Base-by-base conservation (phyloP, 2,888 invertebrate genomes). In the Entomobrya proxima region DNA sequence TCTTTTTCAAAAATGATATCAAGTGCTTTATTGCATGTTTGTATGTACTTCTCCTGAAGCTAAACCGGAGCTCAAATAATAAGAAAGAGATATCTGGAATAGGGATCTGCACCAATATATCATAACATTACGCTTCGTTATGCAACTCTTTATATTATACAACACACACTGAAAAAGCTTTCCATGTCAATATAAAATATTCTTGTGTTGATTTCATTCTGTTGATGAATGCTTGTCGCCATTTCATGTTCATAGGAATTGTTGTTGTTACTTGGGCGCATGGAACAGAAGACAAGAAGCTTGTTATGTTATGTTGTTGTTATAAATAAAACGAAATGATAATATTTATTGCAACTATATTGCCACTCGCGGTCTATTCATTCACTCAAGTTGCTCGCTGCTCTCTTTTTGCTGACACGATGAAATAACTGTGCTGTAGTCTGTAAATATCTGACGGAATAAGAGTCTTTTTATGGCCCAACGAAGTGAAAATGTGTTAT, bases 401-500 rank as follows among this genome's bases (percentile, higher is more conserved):
- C 61, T 32, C 21, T 11, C 40, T 11, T 24, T 52, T 11, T 7
- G 21, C 18, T 52, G 61, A 40, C n/a, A 40, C 40, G n/a, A n/a
- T n/a, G n/a, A 61, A n/a, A 13, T n/a, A 47, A 50, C 58, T 9
- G 18, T 2, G 15, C 55, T 2, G 15, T 27, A 24, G 11, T 55
- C 13, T 27, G 24, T 13, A 27, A 55, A 55, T 32, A n/a, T 61
- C 37, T 67, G 35, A 37, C 13, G 37, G 37, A 67, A 67, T 67
- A 37, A 67, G 67, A 67, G 27, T 30, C 47, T 72, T 78, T 64
- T 78, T 78, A 64, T 47, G 47, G 78, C 30, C 37, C 40, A 78
- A 47, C 30, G 64, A 61, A 78, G 78, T 78, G 78, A 78, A 78
- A 78, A 61, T 64, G 64, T 47, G 78, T 78, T 78, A 78, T 64